Base-by-base conservation (phyloP, 1,140 invertebrate genomes). In the Polypedilum pembai region DNA sequence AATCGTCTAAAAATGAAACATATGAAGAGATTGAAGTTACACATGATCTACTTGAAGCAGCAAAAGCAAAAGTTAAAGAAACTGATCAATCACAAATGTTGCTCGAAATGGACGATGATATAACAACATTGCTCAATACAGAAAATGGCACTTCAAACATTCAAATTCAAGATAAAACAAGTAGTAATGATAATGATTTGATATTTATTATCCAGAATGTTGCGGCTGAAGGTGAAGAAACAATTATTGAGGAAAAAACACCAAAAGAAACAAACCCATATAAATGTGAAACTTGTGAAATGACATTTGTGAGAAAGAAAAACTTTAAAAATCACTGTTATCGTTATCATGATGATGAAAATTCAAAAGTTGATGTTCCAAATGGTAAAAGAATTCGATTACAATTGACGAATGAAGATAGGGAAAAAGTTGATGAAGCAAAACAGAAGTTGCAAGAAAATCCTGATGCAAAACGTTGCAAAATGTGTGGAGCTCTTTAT, bases 291-390 rank as follows among this genome's bases (percentile, higher is more conserved):
- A 75, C 79, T 73, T 82, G 81, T 72, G 76, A 79, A 7, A 74
- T 78, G 0, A 83, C 83, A 5, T 90, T 88, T 72, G 87, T 85
- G 0, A 77, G 82, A 0, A 77, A 82, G 41, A 80, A 83, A 15
- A 83, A 83, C 77, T 74, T 86, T 7, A 79, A 79, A 0, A 77
- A 78, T 17, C 85, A 86, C 75, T n/a, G 17, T 12, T 18, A 18
- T 5, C 15, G 18, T 3, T 69, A 20, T 18, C 65, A 69, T 69
- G 20, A 69, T 3, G 65, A 69, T 3, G 20, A 8, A 21, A 18
- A 12, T 56, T 12, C 4, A 8, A 21, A 21, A 18, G 65, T 18
- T 20, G 65, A 69, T 0, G 17, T 8, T 7, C 65, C 65, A 20
- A 2, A 8, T 20, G 20, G 8, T 18, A 69, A 69, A 12, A 20